Evolutionary conservation across 2,888 invertebrate genomes (phyloP), one percentile per base, ranked within the genome.

Genomic region (Choreutis nemorana): DNA sequence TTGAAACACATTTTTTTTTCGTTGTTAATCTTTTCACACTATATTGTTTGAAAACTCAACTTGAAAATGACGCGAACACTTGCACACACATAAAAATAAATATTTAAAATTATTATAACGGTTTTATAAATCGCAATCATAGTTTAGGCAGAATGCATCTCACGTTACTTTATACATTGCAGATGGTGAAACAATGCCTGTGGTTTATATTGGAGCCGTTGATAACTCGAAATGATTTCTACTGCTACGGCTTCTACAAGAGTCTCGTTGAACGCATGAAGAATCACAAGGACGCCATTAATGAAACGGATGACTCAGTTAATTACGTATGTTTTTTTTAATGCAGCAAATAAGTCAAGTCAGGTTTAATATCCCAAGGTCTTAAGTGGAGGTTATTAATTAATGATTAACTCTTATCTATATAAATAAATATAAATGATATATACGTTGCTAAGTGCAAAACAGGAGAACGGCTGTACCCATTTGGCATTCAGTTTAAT

Each of bases 181-280:
- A 80, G 80, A 77, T 83, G 36, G 82, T 94, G 37, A 89, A 91
- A 52, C 88, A 91, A 52, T 96, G 96, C 64, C 78, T 97, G 30
- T 95, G 94, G 90, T 96, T 96, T 63, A 86, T 97, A 30, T 77
- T 98, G 54, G 97, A 98, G 66, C 97, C 97, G 0, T 78, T 98
- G 30, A 92, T 97, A 52, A 88, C 88, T 4, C 92, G 94, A 62
- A 94, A 92, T 55, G 97, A 98, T 54, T 91, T 91, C 62, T 97
- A 95, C 67, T 94, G 91, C 63, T 95, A 91, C 72, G 91, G 93
- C 20, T 97, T 97, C 80, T 97, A 96, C 71, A 93, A 94, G 75
- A 91, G 90, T 50, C 83, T 97, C 35, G 86, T 98, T 30, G 95
- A 97, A 54, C 85, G 91, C 51, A 96, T 97, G 85, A 98, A 98